Conservation (phyloP, 1,140 invertebrate species). For the Saccostrea cuccullata region DNA sequence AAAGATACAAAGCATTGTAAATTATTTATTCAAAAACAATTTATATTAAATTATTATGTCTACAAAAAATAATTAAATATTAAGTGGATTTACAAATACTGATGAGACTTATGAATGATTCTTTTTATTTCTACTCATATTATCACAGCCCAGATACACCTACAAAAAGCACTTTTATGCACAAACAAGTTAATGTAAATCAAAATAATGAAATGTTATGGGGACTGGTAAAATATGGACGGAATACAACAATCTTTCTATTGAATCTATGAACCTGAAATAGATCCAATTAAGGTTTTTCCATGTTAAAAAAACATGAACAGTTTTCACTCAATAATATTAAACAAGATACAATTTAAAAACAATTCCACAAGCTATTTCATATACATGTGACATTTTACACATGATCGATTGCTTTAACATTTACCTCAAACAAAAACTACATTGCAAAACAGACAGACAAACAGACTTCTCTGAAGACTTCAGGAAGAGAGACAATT, state of each 20-base stretch:
- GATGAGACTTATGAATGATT: neutral
- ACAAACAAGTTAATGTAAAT: neutral
- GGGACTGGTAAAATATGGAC: neutral
- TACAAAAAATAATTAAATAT: constrained; percentile 10
- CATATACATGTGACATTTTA: neutral
- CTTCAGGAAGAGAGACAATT: neutral
- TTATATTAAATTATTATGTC: constrained; percentile 17
- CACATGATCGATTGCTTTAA: neutral
- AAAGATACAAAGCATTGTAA: neutral
- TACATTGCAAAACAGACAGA: neutral
- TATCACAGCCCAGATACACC: constrained; percentile 8
- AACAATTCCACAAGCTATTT: no score
- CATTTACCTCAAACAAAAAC: neutral
- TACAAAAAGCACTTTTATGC: neutral
- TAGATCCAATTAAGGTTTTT: neutral
- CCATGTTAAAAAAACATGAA: neutral
- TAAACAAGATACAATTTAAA: neutral
- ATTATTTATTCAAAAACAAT: constrained; percentile 18
- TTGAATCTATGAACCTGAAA: neutral
- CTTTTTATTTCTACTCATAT: neutral
- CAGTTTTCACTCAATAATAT: neutral
- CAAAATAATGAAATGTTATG: neutral
- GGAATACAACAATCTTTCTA: neutral
- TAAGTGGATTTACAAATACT: neutral
- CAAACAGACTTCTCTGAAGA: neutral